Evolutionary conservation across 2,797 vertebrate genomes (phyloP).

Genomic region (Eulemur rubriventer): DNA sequence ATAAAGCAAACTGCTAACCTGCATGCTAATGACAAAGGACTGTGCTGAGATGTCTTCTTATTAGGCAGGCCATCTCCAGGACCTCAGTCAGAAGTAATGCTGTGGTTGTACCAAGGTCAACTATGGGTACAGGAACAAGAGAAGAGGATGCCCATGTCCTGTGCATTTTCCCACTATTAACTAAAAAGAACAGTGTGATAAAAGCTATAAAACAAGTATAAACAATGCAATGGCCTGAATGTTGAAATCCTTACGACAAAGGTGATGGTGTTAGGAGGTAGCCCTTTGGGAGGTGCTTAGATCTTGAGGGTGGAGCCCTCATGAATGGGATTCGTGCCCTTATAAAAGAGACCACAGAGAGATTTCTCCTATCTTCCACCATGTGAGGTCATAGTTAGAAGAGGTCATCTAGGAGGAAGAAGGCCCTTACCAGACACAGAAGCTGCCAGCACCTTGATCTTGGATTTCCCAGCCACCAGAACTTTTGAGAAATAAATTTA

Average conservation of each 20-base stretch:
- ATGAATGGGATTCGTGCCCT: background rate
- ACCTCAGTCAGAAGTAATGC: background rate
- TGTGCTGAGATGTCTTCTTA: too few relatives aligned
- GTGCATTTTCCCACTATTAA: background rate
- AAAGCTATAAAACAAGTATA: background rate
- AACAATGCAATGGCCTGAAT: background rate
- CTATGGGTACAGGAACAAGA: background rate
- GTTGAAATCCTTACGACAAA: background rate
- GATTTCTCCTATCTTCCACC: too few relatives aligned
- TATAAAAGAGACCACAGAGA: background rate
- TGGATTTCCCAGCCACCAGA: background rate
- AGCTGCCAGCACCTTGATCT: background rate
- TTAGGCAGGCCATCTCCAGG: too few relatives aligned
- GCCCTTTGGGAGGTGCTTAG: background rate
- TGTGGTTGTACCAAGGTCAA: too few relatives aligned
- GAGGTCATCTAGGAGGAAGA: background rate
- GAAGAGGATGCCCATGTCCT: fast-evolving
- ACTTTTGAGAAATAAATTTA: background rate
- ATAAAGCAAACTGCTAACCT: background rate
- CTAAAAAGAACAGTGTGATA: too few relatives aligned
- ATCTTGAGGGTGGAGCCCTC: background rate
- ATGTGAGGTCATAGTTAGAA: too few relatives aligned
- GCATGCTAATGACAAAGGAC: background rate
- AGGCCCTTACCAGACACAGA: background rate
- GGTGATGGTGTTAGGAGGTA: background rate